Conservation (phyloP, 2,797 vertebrate genomes). For the Hydrolagus colliei region DNA sequence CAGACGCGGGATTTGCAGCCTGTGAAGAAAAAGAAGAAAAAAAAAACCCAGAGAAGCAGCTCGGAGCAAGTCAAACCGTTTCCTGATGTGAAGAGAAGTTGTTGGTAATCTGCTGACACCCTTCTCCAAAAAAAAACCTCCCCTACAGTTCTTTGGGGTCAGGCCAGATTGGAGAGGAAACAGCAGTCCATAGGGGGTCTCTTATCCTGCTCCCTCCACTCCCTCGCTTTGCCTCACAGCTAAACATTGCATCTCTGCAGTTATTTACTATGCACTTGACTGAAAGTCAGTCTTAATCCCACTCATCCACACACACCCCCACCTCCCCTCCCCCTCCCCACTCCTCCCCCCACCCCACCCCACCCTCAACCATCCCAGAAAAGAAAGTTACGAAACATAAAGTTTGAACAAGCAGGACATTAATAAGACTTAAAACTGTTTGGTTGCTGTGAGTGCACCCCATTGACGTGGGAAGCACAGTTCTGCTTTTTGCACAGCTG, state of each 20-base stretch:
- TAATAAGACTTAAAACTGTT: conserved; percentile 17
- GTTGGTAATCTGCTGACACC: conserved; percentile 48
- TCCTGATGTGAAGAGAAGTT: conserved; percentile 49
- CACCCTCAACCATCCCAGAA: not conserved
- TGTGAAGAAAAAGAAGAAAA: not conserved
- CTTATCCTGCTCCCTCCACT: conserved; percentile 32
- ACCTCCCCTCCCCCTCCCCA: not conserved
- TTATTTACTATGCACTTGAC: conserved; percentile 43
- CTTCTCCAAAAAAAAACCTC: conserved; percentile 42
- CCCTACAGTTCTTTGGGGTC: conserved; percentile 47
- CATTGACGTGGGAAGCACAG: not conserved
- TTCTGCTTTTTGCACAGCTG: conserved; percentile 24
- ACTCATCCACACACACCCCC: not conserved
- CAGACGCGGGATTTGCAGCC: conserved; percentile 39
- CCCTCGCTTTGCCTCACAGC: conserved; percentile 32
- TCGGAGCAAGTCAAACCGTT: not conserved
- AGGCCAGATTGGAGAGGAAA: conserved; percentile 55
- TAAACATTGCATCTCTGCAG: conserved; percentile 40
- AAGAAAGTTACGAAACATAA: conserved; percentile 40
- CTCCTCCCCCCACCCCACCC: too few relatives aligned
- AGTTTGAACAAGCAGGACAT: conserved; percentile 30
- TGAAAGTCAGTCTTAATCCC: conserved; percentile 38
- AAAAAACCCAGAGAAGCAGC: not conserved
- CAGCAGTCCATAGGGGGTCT: conserved; percentile 42
- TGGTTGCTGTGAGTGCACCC: too few relatives aligned